These are phyloP conservation scores for Leptinotarsa texana DNA, from an alignment of 1,140 invertebrate species.

Conservation along the genomic window DNA sequence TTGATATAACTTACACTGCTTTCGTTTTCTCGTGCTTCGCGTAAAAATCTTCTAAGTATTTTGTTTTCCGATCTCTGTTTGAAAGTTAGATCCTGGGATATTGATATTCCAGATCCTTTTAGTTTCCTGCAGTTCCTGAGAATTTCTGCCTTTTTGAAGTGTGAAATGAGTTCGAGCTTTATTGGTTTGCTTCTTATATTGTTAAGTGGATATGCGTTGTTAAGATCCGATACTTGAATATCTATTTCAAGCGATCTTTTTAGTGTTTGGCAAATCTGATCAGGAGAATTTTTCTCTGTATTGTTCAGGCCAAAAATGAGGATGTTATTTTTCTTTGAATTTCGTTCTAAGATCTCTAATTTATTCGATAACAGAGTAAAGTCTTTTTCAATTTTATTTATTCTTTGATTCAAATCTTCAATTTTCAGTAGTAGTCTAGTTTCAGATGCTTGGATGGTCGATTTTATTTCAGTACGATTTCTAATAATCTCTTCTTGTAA, in stretches of 20 bases:
- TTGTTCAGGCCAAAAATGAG: constrained; percentile 9
- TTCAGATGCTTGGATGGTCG: constrained; percentile 8
- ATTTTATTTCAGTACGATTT: neutral
- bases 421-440: constrained; percentile 3
- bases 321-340: constrained; percentile 11
- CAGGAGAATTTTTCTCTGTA: neutral
- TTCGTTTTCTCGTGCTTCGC: neutral
- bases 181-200: neutral
- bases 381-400: constrained; percentile 13
- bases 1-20: neutral
- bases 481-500: constrained; percentile 10
- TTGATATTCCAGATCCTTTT: neutral
- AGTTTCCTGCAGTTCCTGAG: neutral
- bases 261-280: neutral
- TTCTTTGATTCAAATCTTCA: neutral
- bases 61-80: constrained; percentile 5
- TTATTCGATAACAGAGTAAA: neutral
- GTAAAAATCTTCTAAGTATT: neutral
- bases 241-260: neutral
- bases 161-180: neutral
- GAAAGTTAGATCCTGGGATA: neutral
- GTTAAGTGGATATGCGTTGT: neutral
- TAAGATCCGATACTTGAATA: neutral
- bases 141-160: constrained; percentile 3
- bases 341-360: neutral